These are phyloP conservation scores for Bimastos eiseni DNA, from an alignment of 2,888 invertebrate species.

Conservation along the genomic window DNA sequence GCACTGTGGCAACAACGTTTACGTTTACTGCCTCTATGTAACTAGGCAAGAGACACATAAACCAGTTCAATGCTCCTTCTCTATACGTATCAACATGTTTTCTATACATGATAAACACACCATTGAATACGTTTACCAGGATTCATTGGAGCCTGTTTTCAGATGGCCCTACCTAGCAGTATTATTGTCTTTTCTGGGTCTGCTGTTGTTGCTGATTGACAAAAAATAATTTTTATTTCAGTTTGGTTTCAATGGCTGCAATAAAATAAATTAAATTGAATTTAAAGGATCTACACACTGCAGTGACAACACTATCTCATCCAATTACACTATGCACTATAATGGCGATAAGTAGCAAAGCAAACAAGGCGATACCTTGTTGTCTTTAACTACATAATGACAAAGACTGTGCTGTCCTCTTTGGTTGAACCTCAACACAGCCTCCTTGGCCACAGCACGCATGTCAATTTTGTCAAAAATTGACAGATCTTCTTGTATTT, in stretches of 20 bases:
- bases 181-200: no score
- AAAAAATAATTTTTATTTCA: no score
- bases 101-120: background rate
- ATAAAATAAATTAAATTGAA: no score
- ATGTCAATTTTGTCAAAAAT: slow-evolving; percentile 72
- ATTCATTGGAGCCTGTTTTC: background rate
- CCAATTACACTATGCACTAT: background rate
- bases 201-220: no score
- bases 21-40: background rate
- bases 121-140: background rate
- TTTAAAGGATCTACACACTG: background rate
- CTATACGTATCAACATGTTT: no score
- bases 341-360: background rate
- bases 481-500: slow-evolving; percentile 75
- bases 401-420: slow-evolving; percentile 83
- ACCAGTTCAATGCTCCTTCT: background rate
- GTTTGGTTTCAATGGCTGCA: no score
- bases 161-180: no score
- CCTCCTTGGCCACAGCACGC: slow-evolving; percentile 64
- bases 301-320: no score
- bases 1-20: no score
- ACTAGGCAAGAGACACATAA: background rate
- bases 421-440: slow-evolving; percentile 74
- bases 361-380: slow-evolving; percentile 66
- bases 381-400: slow-evolving; percentile 82